A percentile compares a stretch with the other conserved stretches of the same genome.
Evolutionary conservation across 2,888 invertebrate genomes (phyloP).

Genomic region (Crocallis elinguaria): DNA sequence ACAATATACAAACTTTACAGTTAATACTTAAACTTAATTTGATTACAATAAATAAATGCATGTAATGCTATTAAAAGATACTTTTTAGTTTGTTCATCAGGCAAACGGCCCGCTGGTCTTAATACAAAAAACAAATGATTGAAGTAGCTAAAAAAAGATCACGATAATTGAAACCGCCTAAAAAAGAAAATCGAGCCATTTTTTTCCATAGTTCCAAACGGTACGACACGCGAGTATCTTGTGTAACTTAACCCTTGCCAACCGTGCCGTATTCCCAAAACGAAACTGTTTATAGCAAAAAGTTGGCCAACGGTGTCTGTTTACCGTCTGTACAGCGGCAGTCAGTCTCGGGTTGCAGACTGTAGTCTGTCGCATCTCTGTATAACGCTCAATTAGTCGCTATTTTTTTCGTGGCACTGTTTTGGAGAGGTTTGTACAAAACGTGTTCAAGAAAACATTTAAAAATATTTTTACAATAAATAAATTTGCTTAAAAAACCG

Average conservation of each 20-base stretch:
- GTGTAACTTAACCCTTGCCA: conserved; percentile 38
- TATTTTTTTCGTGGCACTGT: conserved; percentile 54
- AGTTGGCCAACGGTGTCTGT: conserved; percentile 63
- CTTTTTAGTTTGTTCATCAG: too few relatives aligned
- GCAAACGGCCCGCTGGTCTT: too few relatives aligned
- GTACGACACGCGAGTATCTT: conserved; percentile 59
- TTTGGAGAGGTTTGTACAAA: conserved; percentile 54
- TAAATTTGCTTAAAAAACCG: background rate
- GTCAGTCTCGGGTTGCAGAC: conserved; percentile 69
- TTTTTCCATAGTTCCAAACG: background rate
- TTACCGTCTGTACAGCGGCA: conserved; percentile 66
- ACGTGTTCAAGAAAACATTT: conserved; percentile 19
- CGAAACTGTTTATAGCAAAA: conserved; percentile 69
- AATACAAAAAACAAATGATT: too few relatives aligned
- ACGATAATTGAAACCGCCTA: too few relatives aligned
- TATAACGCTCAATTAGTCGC: conserved; percentile 79
- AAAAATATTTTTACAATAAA: too few relatives aligned
- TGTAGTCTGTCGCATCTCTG: conserved; percentile 60
- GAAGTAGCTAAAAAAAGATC: too few relatives aligned
- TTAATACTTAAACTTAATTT: too few relatives aligned
- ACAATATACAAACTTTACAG: conserved; percentile 8
- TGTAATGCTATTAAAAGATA: too few relatives aligned
- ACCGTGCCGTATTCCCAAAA: conserved; percentile 57
- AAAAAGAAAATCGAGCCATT: background rate
- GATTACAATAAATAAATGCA: too few relatives aligned